These are phyloP conservation scores for Rotaria sp. DNA, from an alignment of 2,888 invertebrate species.

Conservation along the genomic window DNA sequence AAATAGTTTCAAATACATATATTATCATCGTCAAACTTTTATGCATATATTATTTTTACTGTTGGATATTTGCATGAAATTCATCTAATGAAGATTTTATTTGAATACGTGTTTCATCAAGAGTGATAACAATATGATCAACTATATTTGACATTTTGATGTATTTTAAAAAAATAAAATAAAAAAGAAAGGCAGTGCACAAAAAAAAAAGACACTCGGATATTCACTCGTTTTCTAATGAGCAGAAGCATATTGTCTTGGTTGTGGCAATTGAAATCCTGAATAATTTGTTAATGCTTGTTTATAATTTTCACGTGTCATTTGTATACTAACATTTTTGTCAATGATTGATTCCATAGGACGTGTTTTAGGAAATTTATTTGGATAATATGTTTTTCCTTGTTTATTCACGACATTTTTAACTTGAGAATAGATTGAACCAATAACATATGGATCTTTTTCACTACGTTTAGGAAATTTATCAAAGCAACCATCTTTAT, in stretches of 20 bases:
- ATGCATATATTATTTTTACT: no score
- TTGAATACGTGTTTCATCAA: no score
- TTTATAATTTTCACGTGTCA: slow-evolving; percentile 52
- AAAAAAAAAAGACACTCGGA: not conserved
- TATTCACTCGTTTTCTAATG: no score
- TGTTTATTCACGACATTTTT: slow-evolving; percentile 51
- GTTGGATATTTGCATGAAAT: no score
- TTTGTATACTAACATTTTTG: slow-evolving; percentile 51
- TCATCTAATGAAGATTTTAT: no score
- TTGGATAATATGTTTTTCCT: slow-evolving; percentile 53
- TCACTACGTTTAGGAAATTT: slow-evolving; percentile 52
- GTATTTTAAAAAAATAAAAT: not conserved
- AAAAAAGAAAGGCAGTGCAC: not conserved
- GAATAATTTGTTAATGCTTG: slow-evolving; percentile 42
- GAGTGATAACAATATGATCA: no score
- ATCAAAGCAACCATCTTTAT: slow-evolving; percentile 54
- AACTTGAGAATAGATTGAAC: slow-evolving; percentile 46
- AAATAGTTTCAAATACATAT: no score
- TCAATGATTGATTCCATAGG: slow-evolving; percentile 51
- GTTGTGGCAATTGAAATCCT: not conserved
- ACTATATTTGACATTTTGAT: no score
- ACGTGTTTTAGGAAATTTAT: slow-evolving; percentile 51
- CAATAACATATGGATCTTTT: slow-evolving; percentile 47
- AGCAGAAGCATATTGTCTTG: not conserved
- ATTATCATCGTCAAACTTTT: no score